Percentiles rank a stretch among this genome's conserved stretches.
Evolutionary conservation across 2,888 invertebrate species (phyloP).

Genomic region (Cyclophora punctaria): DNA sequence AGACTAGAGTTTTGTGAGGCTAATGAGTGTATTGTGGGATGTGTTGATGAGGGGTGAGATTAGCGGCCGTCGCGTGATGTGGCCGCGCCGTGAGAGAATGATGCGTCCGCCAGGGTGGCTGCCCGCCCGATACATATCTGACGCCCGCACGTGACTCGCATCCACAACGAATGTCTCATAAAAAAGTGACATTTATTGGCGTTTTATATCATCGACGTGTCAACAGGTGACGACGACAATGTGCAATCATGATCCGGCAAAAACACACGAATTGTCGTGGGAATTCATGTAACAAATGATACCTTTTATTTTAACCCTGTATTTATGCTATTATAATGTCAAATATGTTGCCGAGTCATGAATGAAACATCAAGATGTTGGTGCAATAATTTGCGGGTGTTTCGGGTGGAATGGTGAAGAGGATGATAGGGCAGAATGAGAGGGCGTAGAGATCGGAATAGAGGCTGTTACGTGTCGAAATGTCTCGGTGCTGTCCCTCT

Average conservation of each 20-base stretch:
- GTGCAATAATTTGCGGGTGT: conserved; percentile 21
- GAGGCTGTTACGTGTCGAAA: conserved; percentile 63
- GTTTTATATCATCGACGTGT: conserved; percentile 71
- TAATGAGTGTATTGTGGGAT: conserved; percentile 68
- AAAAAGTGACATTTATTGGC: conserved; percentile 74
- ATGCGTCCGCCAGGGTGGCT: conserved; percentile 52
- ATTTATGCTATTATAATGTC: conserved; percentile 9
- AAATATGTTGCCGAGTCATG: conserved; percentile 7
- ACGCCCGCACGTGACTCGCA: conserved; percentile 67
- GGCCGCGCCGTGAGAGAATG: conserved; percentile 56
- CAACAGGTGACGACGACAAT: conserved; percentile 55
- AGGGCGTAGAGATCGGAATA: conserved; percentile 34
- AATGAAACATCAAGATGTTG: conserved; percentile 22
- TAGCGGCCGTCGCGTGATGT: conserved; percentile 28
- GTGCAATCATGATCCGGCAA: conserved; percentile 62
- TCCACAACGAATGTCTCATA: conserved; percentile 57
- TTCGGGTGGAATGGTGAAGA: conserved; percentile 19
- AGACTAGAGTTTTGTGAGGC: conserved; percentile 59
- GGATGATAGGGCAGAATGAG: conserved; percentile 31
- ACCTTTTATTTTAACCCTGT: conserved; percentile 38
- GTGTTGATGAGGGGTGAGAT: conserved; percentile 46
- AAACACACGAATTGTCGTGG: conserved; percentile 56
- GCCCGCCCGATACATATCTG: conserved; percentile 55
- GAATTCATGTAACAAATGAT: conserved; percentile 39
- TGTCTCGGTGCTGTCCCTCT: conserved; percentile 60